Base-by-base conservation (phyloP, 2,797 vertebrate species). In the Lerista edwardsae region DNA sequence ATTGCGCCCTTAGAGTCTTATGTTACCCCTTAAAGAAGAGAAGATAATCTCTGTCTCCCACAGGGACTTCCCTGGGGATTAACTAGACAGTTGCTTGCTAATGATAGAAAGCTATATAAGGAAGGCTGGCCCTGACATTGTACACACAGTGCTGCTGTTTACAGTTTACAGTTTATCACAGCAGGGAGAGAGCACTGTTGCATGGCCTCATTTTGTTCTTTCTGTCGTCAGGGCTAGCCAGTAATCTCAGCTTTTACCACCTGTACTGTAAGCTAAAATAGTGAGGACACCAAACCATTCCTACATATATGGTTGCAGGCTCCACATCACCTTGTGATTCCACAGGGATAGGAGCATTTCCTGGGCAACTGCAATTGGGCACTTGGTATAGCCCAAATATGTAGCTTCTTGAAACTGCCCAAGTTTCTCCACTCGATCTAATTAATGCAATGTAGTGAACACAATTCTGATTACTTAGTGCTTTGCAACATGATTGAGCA, bases 51-150 rank as follows among this genome's bases (percentile, higher is more conserved):
- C 84, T 47, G 31, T 34, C 5, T 88, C 89, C 67, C 15, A 0
- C 2, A 0, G 0, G 71, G 61, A 57, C 44, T 82, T 81, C 83
- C 85, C 57, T 10, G 21, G 73, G 82, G 83, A 92, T 94, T 92
- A 91, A 75, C 27, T 59, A 83, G 15, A 89, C 89, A 92, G 88
- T 88, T 91, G 92, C 83, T 91, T 4, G 0, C 62, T 88, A 90
- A 67, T 82, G 78, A 86, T 84, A 80, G 80, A 90, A 87, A 71
- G 64, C 87, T 55, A 29, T 90, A 51, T n/a, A 61, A 92, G 76
- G 47, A 73, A 82, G 44, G 6, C 71, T 73, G 89, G 36, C 31
- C 67, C 71, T 39, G 61, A 51, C n/a, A 27, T 71, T 69, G 68
- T 0, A 0, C 0, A 1, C n/a, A 84, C 5, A 7, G 23, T 61